A percentile compares a stretch with the other conserved stretches of the same genome.
These are phyloP conservation scores for Eulacestoma nigropectus DNA, from an alignment of 2,113 vertebrate genomes.

Conservation along the genomic window DNA sequence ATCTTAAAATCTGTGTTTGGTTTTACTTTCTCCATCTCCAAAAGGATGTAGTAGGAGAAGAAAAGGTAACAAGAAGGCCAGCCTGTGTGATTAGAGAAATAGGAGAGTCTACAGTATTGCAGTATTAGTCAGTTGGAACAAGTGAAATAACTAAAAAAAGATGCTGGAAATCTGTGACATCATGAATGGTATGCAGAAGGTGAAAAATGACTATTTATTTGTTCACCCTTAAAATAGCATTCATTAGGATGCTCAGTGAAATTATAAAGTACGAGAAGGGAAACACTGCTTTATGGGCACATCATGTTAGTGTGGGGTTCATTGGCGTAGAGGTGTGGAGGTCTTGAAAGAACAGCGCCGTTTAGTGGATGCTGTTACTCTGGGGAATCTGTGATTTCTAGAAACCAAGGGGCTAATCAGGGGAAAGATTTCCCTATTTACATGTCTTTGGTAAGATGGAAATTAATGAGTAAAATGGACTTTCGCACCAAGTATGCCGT, in stretches of 20 bases:
- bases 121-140: background rate
- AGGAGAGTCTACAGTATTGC: background rate
- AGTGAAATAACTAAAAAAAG: background rate
- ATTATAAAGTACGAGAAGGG: background rate
- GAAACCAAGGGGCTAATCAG: background rate
- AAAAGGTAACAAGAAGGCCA: background rate
- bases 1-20: background rate
- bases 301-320: background rate
- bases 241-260: background rate
- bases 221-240: background rate
- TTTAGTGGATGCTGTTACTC: background rate
- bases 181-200: background rate
- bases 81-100: background rate
- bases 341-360: background rate
- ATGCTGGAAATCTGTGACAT: background rate
- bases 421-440: background rate
- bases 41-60: background rate
- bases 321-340: background rate
- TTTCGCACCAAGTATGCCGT: background rate
- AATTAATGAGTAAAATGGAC: conserved; percentile 6
- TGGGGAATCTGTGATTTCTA: background rate
- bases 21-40: background rate
- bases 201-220: background rate
- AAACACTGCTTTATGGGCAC: background rate
- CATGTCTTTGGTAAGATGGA: background rate